Conservation (phyloP, 2,888 invertebrate species). For the Elegia similella region DNA sequence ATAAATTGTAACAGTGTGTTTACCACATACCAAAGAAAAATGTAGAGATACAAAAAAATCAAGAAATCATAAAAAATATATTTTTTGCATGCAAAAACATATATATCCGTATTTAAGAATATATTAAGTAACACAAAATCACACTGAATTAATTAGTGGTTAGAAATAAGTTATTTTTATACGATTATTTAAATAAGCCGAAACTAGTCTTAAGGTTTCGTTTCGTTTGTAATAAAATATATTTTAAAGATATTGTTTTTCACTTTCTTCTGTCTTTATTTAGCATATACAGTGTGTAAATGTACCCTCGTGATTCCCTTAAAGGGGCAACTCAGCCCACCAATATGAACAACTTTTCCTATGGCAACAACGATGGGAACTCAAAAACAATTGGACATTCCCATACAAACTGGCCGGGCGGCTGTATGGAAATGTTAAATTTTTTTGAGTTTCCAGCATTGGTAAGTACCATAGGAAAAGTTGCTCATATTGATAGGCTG, state of each 20-base stretch:
- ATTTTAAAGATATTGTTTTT: constrained; percentile 15
- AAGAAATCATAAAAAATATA: constrained; percentile 37
- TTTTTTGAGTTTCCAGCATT: too few relatives aligned
- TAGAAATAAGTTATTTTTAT: constrained; percentile 51
- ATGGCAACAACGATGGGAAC: too few relatives aligned
- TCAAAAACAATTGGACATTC: too few relatives aligned
- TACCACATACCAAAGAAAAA: constrained; percentile 68
- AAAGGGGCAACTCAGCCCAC: too few relatives aligned
- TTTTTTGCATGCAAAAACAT: constrained; percentile 62
- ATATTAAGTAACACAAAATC: constrained; percentile 26
- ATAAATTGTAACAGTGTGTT: constrained; percentile 45
- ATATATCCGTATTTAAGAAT: constrained; percentile 34
- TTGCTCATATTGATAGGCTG: too few relatives aligned
- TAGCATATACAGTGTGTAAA: too few relatives aligned
- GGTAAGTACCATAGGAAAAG: too few relatives aligned
- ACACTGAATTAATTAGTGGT: constrained; percentile 31
- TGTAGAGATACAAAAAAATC: constrained; percentile 59
- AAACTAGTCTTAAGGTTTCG: constrained; percentile 68
- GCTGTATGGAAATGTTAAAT: too few relatives aligned
- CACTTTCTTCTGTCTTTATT: not conserved
- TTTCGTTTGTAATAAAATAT: constrained; percentile 64
- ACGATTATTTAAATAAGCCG: constrained; percentile 47
- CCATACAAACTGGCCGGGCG: too few relatives aligned
- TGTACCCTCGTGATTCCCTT: too few relatives aligned
- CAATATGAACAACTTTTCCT: too few relatives aligned